A percentile compares a stretch with the other conserved stretches of the same genome.
These are phyloP conservation scores for Cactoblastis cactorum DNA, from an alignment of 2,888 invertebrate species.

Conservation along the genomic window DNA sequence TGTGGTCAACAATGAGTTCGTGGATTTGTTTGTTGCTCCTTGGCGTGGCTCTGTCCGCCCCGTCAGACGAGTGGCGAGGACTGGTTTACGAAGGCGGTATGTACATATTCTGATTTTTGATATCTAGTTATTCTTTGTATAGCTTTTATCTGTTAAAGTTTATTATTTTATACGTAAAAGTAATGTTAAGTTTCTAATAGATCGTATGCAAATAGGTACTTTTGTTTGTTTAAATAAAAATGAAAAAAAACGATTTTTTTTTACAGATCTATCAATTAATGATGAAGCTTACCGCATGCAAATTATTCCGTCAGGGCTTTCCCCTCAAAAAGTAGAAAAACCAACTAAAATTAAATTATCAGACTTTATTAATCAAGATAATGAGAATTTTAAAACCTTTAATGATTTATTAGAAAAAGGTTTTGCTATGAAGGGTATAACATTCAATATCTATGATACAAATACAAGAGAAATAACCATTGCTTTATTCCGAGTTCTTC, in stretches of 20 bases:
- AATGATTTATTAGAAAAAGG: conserved; percentile 42
- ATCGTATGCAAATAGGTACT: too few relatives aligned
- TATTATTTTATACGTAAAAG: too few relatives aligned
- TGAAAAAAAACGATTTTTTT: conserved; percentile 6
- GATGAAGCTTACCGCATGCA: conserved; percentile 37
- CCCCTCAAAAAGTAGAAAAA: conserved; percentile 32
- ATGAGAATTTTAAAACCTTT: conserved; percentile 40
- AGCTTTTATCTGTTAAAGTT: background rate
- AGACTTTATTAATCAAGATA: conserved; percentile 27
- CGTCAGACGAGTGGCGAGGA: conserved; percentile 47
- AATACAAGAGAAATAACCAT: conserved; percentile 67
- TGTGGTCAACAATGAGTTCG: conserved; percentile 34
- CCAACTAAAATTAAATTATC: conserved; percentile 16
- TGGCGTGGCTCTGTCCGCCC: conserved; percentile 34
- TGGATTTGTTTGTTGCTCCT: conserved; percentile 42
- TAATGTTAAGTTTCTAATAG: too few relatives aligned
- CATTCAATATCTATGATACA: conserved; percentile 70
- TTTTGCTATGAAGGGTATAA: conserved; percentile 47
- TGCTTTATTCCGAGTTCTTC: conserved; percentile 63
- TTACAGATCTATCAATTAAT: conserved; percentile 25
- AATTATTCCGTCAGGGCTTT: conserved; percentile 40
- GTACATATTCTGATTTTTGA: conserved; percentile 9
- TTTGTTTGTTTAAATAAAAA: too few relatives aligned
- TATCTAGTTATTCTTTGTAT: background rate
- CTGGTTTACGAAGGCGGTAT: conserved; percentile 50